Percentiles rank a stretch among this genome's conserved stretches.
Conservation (phyloP, 2,888 invertebrate genomes). For the Pterostichus madidus region DNA sequence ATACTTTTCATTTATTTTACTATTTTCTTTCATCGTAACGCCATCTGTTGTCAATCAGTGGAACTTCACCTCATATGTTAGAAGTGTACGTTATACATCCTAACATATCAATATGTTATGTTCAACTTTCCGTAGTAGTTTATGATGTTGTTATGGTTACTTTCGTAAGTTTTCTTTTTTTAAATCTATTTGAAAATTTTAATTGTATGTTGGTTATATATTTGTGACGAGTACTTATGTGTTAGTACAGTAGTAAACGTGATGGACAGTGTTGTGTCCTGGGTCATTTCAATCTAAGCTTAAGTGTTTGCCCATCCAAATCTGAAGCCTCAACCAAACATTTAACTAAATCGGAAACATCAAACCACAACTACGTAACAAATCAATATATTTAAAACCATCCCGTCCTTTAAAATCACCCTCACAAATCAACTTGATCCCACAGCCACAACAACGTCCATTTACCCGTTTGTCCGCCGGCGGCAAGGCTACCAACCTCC, state of each 20-base stretch:
- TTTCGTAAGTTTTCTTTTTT: too few species aligned
- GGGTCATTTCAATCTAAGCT: slow-evolving; percentile 4
- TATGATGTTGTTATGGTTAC: too few species aligned
- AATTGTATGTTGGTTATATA: too few species aligned
- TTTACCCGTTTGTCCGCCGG: slow-evolving; percentile 36
- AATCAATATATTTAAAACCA: slow-evolving; percentile 52
- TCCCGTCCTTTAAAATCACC: slow-evolving; percentile 44
- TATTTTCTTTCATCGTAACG: too few species aligned
- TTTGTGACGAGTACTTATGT: not conserved
- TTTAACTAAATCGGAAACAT: slow-evolving; percentile 52
- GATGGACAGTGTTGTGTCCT: not conserved
- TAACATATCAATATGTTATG: too few species aligned
- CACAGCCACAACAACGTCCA: slow-evolving; percentile 52
- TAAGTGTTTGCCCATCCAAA: slow-evolving; percentile 47
- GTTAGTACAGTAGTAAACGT: not conserved
- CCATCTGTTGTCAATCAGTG: too few species aligned
- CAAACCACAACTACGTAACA: slow-evolving; percentile 48
- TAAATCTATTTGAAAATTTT: too few species aligned
- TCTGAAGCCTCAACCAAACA: slow-evolving; percentile 16
- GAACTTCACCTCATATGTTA: too few species aligned
- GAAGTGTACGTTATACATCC: too few species aligned
- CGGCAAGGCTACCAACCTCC: slow-evolving; percentile 8
- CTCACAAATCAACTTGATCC: slow-evolving; percentile 51
- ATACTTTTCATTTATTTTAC: too few species aligned
- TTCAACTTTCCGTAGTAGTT: too few species aligned